phyloP scores from a whole-genome alignment of 1,140 invertebrate species.

The Drosophila parvula region DNA sequence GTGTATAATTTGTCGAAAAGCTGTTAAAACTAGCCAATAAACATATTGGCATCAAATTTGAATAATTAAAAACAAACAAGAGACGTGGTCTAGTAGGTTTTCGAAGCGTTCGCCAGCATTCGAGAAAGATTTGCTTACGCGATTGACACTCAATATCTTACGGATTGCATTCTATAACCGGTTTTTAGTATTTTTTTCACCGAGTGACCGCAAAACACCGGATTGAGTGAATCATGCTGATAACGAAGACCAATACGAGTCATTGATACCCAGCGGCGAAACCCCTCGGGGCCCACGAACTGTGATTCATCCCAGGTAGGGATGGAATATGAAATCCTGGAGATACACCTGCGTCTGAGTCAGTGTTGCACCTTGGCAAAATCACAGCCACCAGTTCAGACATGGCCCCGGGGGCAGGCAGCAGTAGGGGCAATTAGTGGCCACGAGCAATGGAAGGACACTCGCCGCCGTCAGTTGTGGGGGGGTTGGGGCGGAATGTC shows the following conservation, averaged over 20 bases:
- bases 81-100: constrained; percentile 10
- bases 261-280: constrained; percentile 26
- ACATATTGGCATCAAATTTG: constrained; percentile 24
- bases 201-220: constrained; percentile 27
- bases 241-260: constrained; percentile 20
- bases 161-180: constrained; percentile 42
- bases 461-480: not conserved
- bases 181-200: constrained; percentile 34
- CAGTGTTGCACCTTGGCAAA: constrained; percentile 42
- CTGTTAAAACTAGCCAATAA: constrained; percentile 31
- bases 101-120: constrained; percentile 2
- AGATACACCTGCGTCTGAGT: constrained; percentile 26
- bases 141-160: constrained; percentile 28
- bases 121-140: constrained; percentile 43
- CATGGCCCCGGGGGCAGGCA: not conserved
- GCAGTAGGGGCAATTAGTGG: constrained; percentile 54
- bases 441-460: constrained; percentile 38
- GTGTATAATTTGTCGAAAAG: constrained; percentile 16
- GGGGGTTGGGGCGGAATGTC: constrained; percentile 49
- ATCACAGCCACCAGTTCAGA: constrained; percentile 21
- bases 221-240: constrained; percentile 41
- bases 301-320: constrained; percentile 30
- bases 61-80: constrained; percentile 32
- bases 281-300: constrained; percentile 5
- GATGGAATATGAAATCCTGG: constrained; percentile 22